A percentile compares a stretch with the other conserved stretches of the same genome.
Conservation (phyloP, 2,888 invertebrate species). For the Calameuta pallipes region DNA sequence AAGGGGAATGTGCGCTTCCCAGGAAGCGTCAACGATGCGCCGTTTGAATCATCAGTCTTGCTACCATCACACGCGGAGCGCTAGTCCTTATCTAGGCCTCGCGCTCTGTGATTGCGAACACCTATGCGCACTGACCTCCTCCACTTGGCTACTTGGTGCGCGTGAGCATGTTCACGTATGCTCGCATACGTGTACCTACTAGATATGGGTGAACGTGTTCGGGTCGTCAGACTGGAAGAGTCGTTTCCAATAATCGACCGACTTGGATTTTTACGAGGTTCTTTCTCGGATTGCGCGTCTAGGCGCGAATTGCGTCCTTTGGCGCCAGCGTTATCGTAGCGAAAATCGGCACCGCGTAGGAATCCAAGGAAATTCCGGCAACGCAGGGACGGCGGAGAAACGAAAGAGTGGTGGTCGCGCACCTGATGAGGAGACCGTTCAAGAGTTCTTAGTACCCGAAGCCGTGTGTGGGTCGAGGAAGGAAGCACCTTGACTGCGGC, state of each 20-base stretch:
- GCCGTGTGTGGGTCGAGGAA: constrained; percentile 15
- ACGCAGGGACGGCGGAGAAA: constrained; percentile 7
- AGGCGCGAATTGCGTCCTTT: constrained; percentile 13
- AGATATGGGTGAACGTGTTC: no score
- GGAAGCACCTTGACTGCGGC: constrained; percentile 24
- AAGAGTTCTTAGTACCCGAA: constrained; percentile 18
- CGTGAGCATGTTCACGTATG: no score
- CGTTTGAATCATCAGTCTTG: no score
- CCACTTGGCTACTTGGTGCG: no score
- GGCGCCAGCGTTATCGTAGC: neutral
- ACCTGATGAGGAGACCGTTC: constrained; percentile 14
- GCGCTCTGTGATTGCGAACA: no score
- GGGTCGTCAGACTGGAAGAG: no score
- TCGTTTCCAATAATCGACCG: neutral
- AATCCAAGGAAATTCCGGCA: constrained; percentile 7
- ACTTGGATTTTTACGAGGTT: constrained; percentile 11
- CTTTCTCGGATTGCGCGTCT: constrained; percentile 9
- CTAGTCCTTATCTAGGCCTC: no score
- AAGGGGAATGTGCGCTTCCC: no score
- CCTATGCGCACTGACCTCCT: no score
- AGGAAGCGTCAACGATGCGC: no score
- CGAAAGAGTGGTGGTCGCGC: neutral
- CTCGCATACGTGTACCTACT: no score
- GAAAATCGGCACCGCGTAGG: constrained; percentile 11
- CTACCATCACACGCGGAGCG: no score